A percentile compares a stretch with the other conserved stretches of the same genome.
Conservation (phyloP, 2,888 invertebrate genomes). For the Drosophila barbarae region DNA sequence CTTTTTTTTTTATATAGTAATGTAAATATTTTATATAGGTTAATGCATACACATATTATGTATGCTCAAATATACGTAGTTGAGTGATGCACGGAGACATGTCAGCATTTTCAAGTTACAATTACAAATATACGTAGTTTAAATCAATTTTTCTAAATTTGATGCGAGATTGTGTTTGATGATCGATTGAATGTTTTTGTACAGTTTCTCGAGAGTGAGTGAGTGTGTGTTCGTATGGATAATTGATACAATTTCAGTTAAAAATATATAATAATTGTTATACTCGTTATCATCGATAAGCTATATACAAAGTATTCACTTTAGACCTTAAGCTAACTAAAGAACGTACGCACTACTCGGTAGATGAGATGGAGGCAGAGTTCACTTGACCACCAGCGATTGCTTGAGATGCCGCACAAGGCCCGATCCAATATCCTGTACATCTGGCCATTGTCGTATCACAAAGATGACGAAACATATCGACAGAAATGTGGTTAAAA, state of each 20-base stretch:
- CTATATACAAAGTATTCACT: slow-evolving; percentile 66
- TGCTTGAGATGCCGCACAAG: slow-evolving; percentile 89
- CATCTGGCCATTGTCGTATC: slow-evolving; percentile 93
- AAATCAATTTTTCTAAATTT: slow-evolving; percentile 62
- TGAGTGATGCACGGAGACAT: slow-evolving; percentile 68
- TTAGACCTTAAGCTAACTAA: slow-evolving; percentile 39
- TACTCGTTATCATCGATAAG: slow-evolving; percentile 36
- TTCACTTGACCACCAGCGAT: slow-evolving; percentile 86
- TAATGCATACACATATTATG: slow-evolving; percentile 45
- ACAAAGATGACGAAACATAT: slow-evolving; percentile 91
- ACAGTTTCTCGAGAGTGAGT: slow-evolving; percentile 51
- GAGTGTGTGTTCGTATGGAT: slow-evolving; percentile 20
- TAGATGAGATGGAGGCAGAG: slow-evolving; percentile 18
- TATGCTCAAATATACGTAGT: slow-evolving; percentile 48
- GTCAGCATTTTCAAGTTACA: slow-evolving; percentile 62
- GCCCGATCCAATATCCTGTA: slow-evolving; percentile 89
- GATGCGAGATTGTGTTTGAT: slow-evolving; percentile 38
- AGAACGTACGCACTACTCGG: slow-evolving; percentile 25
- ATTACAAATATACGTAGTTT: slow-evolving; percentile 33
- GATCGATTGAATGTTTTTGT: slow-evolving; percentile 50
- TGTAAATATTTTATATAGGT: slow-evolving; percentile 49
- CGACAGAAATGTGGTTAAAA: slow-evolving; percentile 90
- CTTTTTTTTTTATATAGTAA: slow-evolving; percentile 21
- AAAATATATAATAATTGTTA: slow-evolving; percentile 18
- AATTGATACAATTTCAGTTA: slow-evolving; percentile 44